phyloP scores from a whole-genome alignment of 92 coral and sea anemone genomes.

The Actinernus sp. region DNA sequence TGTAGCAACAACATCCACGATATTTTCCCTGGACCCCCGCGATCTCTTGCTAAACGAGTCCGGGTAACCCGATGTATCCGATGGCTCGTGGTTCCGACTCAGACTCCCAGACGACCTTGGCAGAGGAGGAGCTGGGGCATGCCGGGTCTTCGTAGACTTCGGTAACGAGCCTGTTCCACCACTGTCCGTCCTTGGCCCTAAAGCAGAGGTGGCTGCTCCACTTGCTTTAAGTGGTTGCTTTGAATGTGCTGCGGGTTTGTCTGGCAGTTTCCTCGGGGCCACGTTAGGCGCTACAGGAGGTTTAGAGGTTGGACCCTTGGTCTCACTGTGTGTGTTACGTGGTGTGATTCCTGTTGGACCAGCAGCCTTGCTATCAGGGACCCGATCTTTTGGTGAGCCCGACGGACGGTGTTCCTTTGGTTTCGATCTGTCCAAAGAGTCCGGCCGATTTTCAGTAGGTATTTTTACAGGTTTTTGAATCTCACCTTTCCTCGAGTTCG shows the following conservation, averaged over 20 bases:
- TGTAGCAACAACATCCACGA: constrained; percentile 34
- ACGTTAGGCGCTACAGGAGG: neutral
- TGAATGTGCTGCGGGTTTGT: too few species aligned
- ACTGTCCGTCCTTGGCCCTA: constrained; percentile 13
- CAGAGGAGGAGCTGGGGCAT: constrained; percentile 65
- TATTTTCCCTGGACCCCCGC: constrained; percentile 65
- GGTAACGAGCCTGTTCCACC: constrained; percentile 13
- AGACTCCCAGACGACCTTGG: constrained; percentile 65
- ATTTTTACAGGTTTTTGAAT: neutral
- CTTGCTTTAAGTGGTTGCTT: too few species aligned
- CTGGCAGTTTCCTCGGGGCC: neutral
- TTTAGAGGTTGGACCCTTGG: neutral
- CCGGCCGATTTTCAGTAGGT: neutral
- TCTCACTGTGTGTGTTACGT: neutral
- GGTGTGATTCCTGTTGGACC: neutral
- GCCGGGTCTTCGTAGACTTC: constrained; percentile 53
- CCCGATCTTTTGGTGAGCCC: neutral
- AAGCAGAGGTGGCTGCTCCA: constrained; percentile 6
- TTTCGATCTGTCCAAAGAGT: neutral
- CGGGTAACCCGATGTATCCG: constrained; percentile 88
- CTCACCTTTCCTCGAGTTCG: neutral
- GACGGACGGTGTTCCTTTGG: too few species aligned
- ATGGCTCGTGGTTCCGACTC: constrained; percentile 34
- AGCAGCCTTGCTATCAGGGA: neutral
- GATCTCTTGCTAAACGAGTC: constrained; percentile 75